Evolutionary conservation across 2,797 vertebrate genomes (phyloP), one percentile per base, ranked within the genome.

Genomic region (Novumbra hubbsi): DNA sequence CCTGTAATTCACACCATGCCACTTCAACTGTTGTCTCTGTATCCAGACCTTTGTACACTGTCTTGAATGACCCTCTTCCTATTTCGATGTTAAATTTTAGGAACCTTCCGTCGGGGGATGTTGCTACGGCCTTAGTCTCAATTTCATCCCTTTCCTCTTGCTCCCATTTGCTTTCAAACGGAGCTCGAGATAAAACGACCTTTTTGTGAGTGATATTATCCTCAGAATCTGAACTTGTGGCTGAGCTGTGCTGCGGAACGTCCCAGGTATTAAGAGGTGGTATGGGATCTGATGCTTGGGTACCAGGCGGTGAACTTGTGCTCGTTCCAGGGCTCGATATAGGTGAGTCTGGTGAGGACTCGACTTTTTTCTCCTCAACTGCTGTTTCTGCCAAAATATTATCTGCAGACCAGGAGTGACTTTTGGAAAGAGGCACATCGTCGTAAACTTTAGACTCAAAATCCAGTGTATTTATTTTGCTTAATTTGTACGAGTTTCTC

Each of bases 1-100:
- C 97, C 96, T 98, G 96, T 57, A 98, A 93, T 78, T 99, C 97
- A 75, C 97, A 99, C 97, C 97, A 99, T 3, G 97, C 97, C 87
- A 98, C 97, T 87, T 99, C 97, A 85, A 98, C 95, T 0, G 96
- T 98, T 72, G 95, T 98, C 88, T 98, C 97, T 0, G 97, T 98
- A 88, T 99, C 97, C 71, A 99, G 91, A 7, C 97, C 97, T 80
- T 92, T 96, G 88, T 96, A 97, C 63, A 98, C 97, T 0, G 95
- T 96, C 92, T 98, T 99, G 88, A 98, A 99, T 63, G 97, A 96
- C 3, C 97, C 97, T 75, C 94, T 94, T 65, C 96, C 97, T 64
- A 98, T 96, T 91, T 97, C 97, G 78, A 97, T 95, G 90, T 98
- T 94, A 88, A 98, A 99, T 82, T 98, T 98, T 55, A 99, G 95